Percentiles rank a stretch among this genome's conserved stretches.
phyloP scores from a whole-genome alignment of 2,797 vertebrate genomes.

The Rhynchonycteris naso region DNA sequence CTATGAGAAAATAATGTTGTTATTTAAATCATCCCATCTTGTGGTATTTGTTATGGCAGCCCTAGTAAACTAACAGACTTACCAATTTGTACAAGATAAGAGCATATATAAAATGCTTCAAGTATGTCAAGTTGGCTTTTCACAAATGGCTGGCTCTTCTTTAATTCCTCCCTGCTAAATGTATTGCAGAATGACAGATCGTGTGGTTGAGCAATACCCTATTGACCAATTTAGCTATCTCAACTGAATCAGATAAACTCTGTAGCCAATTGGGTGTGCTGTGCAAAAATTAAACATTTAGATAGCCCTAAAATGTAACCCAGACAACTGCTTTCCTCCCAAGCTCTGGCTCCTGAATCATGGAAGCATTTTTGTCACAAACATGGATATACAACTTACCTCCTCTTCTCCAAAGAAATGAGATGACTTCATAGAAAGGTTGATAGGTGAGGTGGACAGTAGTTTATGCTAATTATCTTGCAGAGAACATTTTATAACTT shows the following conservation, averaged over 20 bases:
- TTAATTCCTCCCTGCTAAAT: neutral
- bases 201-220: neutral
- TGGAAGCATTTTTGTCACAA: neutral
- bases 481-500: conserved; percentile 10
- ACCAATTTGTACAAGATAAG: neutral
- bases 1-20: neutral
- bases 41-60: neutral
- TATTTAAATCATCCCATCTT: neutral
- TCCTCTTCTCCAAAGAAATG: neutral
- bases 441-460: neutral
- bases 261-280: neutral
- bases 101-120: neutral
- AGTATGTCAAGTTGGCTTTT: neutral
- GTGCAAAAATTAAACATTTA: conserved; percentile 32
- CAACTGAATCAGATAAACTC: neutral
- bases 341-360: neutral
- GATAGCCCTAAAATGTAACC: neutral
- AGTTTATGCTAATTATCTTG: neutral
- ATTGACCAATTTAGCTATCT: neutral
- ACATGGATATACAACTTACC: neutral
- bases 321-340: neutral
- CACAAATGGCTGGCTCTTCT: neutral
- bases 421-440: neutral
- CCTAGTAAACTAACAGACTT: neutral
- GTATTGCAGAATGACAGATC: neutral